Conservation (phyloP, 2,113 vertebrate genomes). For the Ochotona princeps region DNA sequence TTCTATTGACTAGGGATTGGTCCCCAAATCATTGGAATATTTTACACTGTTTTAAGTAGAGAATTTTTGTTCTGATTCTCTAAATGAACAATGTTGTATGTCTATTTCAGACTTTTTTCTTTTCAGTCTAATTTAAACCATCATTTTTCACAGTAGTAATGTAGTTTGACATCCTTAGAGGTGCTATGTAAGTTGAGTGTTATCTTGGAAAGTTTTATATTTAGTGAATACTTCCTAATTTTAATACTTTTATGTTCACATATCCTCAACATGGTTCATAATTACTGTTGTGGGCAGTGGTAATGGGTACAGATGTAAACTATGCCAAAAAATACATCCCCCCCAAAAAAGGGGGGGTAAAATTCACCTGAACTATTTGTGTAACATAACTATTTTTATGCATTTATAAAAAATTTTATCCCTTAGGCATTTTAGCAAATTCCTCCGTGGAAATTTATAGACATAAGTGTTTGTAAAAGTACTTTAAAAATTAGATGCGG, state of each 20-base stretch:
- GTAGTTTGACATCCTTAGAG: conserved; percentile 58
- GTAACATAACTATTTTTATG: conserved; percentile 71
- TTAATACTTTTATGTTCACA: conserved; percentile 71
- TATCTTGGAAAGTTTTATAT: conserved; percentile 70
- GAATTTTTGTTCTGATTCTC: neutral
- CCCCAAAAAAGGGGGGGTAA: conserved; percentile 53
- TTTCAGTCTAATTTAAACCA: conserved; percentile 57
- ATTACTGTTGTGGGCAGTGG: conserved; percentile 66
- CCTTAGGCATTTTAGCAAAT: conserved; percentile 73
- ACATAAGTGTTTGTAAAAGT: conserved; percentile 66
- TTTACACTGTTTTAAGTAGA: conserved; percentile 23
- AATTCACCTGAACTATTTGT: conserved; percentile 69
- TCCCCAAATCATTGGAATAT: neutral
- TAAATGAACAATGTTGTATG: neutral
- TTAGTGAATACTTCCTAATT: conserved; percentile 73
- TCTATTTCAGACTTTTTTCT: conserved; percentile 49
- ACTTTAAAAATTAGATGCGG: conserved; percentile 81
- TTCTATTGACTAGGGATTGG: neutral
- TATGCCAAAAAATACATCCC: conserved; percentile 73
- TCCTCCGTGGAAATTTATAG: conserved; percentile 63
- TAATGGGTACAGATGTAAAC: conserved; percentile 53
- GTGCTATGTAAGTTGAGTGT: conserved; percentile 70
- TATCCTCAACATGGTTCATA: conserved; percentile 69
- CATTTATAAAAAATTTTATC: conserved; percentile 73
- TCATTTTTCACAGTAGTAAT: conserved; percentile 51